phyloP scores from a whole-genome alignment of 2,888 invertebrate genomes.

The Acleris literana region DNA sequence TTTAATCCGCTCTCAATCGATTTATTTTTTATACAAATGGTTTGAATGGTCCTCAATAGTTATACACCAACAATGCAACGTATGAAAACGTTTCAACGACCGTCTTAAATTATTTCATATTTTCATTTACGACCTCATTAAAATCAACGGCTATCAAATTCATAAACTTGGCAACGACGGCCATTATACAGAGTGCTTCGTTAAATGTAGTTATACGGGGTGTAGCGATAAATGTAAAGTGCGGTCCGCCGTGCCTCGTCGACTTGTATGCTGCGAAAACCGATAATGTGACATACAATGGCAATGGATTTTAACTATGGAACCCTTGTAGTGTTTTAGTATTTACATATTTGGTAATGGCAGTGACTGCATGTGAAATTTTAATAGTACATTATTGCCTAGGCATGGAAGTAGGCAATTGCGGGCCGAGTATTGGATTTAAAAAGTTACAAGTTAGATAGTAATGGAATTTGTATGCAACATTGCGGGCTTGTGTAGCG shows the following conservation, averaged over 20 bases:
- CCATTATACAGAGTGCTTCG: constrained; percentile 1
- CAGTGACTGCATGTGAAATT: no score
- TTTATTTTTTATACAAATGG: no score
- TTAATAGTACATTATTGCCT: no score
- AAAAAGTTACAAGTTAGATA: no score
- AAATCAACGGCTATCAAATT: constrained; percentile 22
- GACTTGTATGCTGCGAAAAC: not conserved
- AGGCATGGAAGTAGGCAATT: no score
- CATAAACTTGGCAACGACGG: not conserved
- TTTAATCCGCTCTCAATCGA: no score
- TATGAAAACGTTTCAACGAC: not conserved
- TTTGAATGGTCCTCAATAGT: no score
- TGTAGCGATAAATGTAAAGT: constrained; percentile 1
- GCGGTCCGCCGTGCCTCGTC: not conserved
- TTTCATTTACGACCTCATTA: constrained; percentile 28
- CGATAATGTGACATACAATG: constrained; percentile 1
- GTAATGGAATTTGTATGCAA: no score
- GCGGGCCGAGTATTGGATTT: no score
- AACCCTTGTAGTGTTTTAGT: not conserved
- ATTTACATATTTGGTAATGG: not conserved
- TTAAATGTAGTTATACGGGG: not conserved
- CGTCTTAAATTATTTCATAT: constrained; percentile 8
- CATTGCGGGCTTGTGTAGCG: no score
- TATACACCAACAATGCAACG: not conserved
- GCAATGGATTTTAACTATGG: not conserved